Conservation (phyloP, 92 coral and sea anemone species). For the Phenganax stokvisi region DNA sequence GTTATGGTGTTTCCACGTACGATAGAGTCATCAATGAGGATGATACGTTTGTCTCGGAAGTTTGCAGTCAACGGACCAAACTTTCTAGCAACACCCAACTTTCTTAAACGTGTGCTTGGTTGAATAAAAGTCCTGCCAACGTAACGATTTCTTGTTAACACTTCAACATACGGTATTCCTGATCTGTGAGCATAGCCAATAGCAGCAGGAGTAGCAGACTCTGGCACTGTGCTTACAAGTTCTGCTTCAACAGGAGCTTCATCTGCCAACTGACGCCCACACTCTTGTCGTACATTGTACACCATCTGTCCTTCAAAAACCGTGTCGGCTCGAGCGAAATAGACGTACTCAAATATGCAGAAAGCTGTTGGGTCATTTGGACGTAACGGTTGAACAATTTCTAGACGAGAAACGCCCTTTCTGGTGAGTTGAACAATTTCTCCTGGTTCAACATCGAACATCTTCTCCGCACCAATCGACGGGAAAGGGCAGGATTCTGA, state of each 20-base stretch:
- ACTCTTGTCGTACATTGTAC: constrained; percentile 70
- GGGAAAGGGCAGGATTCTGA: constrained; percentile 91
- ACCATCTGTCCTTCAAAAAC: constrained; percentile 97
- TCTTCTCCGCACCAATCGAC: constrained; percentile 83
- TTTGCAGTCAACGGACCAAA: constrained; percentile 94
- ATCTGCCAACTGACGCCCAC: constrained; percentile 80
- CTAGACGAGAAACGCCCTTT: constrained; percentile 67
- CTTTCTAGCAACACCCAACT: constrained; percentile 88
- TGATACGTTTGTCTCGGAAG: constrained; percentile 76
- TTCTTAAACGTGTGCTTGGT: constrained; percentile 77
- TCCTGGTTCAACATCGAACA: constrained; percentile 78
- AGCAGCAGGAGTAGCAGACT: constrained; percentile 97
- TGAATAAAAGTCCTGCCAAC: constrained; percentile 96
- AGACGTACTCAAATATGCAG: constrained; percentile 93
- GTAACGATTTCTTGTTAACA: constrained; percentile 88
- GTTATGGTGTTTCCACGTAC: constrained; percentile 95
- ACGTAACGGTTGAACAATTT: constrained; percentile 51
- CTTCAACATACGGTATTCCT: constrained; percentile 90
- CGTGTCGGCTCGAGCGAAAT: constrained; percentile 95
- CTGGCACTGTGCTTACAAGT: constrained; percentile 94
- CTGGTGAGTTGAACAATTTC: constrained; percentile 81
- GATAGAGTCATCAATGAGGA: constrained; percentile 88
- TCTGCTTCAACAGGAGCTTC: constrained; percentile 92
- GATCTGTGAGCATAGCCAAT: constrained; percentile 66
- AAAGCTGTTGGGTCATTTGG: constrained; percentile 64